Base-by-base conservation (phyloP, 2,113 vertebrate genomes). In the Galeopterus variegatus region DNA sequence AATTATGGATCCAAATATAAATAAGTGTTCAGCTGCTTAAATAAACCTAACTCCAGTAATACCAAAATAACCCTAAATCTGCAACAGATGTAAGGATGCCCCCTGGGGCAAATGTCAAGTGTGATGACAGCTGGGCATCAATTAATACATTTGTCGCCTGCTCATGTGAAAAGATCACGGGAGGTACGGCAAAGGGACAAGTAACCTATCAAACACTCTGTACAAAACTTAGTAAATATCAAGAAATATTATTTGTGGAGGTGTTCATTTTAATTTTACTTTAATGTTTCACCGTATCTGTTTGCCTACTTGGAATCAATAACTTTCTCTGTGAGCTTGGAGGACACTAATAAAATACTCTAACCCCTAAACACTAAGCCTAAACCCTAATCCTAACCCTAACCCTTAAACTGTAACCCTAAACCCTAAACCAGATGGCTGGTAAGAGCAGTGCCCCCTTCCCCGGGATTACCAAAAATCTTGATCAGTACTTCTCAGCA, bases 101-200 rank as follows among this genome's bases (percentile, higher is more conserved):
- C 96, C 94, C 97, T 91, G 88, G 92, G 94, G 79, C 83, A 97
- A 96, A 93, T 96, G 89, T 81, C 92, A 96, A 97, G 93, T 97
- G 94, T 81, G 76, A 33, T 97, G 97, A 96, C 92, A 98, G 96
- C 95, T 98, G 98, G 89, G 87, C 82, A 93, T 98, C 96, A 97
- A 93, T 93, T 95, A 97, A 62, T 97, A 18, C 94, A 88, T 96
- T 97, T 92, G 96, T 96, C 92, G 77, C 91, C 96, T 96, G 85
- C 90, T 96, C 62, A 0, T 73, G 36, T 90, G 84, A 79, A 80
- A 62, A 94, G 69, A 52, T 86, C 48, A 19, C 83, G 75, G 76
- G 81, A 96, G 85, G 17, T 95, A 97, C 98, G 82, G 72, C 50
- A 87, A 48, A 87, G 58, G 56, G 76, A 77, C 88, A 81, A 84